Evolutionary conservation across 2,797 vertebrate genomes (phyloP), one percentile per base, ranked within the genome.

Genomic region (Micromesistius poutassou): DNA sequence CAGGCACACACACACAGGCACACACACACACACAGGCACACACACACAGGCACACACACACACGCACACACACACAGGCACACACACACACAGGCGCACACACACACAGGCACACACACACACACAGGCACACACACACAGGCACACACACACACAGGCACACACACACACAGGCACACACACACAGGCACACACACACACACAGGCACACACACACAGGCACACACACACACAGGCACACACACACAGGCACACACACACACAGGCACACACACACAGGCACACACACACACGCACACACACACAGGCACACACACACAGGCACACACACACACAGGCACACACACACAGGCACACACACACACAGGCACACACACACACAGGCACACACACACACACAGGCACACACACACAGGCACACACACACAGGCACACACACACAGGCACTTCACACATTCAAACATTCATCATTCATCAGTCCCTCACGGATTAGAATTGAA

Each of bases 401-500:
- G 35, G 42, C 66, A 71, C 66, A 42, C 75, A 71, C 25, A 30
- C 62, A 76, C 35, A 31, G 55, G 68, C 55, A n/a, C 74, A 68
- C 30, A 68, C 22, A 68, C 74, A 68, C 50, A 68, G 50, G 31
- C 74, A 76, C 74, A 76, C 74, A 76, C 50, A 28, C 55, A 68
- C 74, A 70, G 30, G 25, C 75, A 19, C 2, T 28, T 13, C 42
- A 66, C 46, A 40, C 70, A n/a, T 16, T 7, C 75, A 42, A 5
- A 31, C 75, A 46, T n/a, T n/a, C n/a, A n/a, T n/a, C n/a, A n/a
- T n/a, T 75, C 30, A 62, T 78, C 50, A 35, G n/a, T 30, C 31
- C n/a, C 33, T 16, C 14, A 74, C 71, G 14, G 31, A 71, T 82
- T 35, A 31, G 78, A 85, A 76, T 72, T 33, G 25, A 77, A 83